Conservation (phyloP, 2,797 vertebrate genomes). For the Anguilla megastoma region DNA sequence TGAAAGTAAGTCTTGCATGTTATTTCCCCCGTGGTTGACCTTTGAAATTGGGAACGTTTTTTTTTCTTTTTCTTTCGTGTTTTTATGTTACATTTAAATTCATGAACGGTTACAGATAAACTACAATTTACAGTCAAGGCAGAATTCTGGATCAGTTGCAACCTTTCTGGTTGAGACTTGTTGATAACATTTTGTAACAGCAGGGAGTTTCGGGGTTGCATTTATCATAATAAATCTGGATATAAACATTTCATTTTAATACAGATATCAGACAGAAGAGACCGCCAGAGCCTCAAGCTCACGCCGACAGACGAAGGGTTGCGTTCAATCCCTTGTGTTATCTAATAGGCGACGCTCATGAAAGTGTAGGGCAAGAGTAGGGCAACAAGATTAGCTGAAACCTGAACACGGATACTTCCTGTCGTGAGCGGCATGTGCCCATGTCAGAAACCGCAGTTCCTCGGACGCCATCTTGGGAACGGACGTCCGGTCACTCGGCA, state of each 20-base stretch:
- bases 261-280: background rate
- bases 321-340: background rate
- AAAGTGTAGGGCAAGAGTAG: background rate
- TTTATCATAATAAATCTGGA: background rate
- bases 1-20: background rate
- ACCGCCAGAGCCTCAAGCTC: background rate
- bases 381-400: too few species aligned
- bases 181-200: background rate
- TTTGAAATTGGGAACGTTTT: background rate
- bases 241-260: background rate
- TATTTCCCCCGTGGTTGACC: background rate
- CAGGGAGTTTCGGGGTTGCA: background rate
- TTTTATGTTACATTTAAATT: constrained; percentile 3
- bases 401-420: too few species aligned
- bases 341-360: background rate
- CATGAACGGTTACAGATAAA: background rate
- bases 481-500: too few species aligned
- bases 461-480: too few species aligned
- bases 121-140: background rate
- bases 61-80: background rate
- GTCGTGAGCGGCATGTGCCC: too few species aligned
- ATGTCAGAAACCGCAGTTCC: too few species aligned
- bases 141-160: background rate
- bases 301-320: background rate
- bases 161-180: background rate